phyloP scores from a whole-genome alignment of 1,140 invertebrate genomes.

The silkworm (Bombyx mori) region ASM3026992v2 NC_085131.1:7525501-7526000 shows the following conservation, averaged over 20 bases:
- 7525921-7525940: slow-evolving; percentile 66
- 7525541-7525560: no score
- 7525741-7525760: neutral
- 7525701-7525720: no score
- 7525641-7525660: no score
- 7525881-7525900: slow-evolving; percentile 58
- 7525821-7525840: slow-evolving; percentile 44
- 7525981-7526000: slow-evolving; percentile 51
- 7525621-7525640: no score
- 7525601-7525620: no score
- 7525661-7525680: no score
- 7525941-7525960: slow-evolving; percentile 60
- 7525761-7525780: slow-evolving; percentile 45
- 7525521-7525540: no score
- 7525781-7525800: slow-evolving; percentile 45
- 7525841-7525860: slow-evolving; percentile 60
- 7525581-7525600: no score
- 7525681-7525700: no score
- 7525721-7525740: neutral
- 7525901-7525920: slow-evolving; percentile 68
- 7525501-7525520: no score
- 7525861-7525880: slow-evolving; percentile 24
- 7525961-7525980: slow-evolving; percentile 29
- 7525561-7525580: no score
- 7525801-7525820: slow-evolving; percentile 56